Evolutionary conservation across 2,797 vertebrate genomes (phyloP).

Genomic region (Myiotriccus ornatus): DNA sequence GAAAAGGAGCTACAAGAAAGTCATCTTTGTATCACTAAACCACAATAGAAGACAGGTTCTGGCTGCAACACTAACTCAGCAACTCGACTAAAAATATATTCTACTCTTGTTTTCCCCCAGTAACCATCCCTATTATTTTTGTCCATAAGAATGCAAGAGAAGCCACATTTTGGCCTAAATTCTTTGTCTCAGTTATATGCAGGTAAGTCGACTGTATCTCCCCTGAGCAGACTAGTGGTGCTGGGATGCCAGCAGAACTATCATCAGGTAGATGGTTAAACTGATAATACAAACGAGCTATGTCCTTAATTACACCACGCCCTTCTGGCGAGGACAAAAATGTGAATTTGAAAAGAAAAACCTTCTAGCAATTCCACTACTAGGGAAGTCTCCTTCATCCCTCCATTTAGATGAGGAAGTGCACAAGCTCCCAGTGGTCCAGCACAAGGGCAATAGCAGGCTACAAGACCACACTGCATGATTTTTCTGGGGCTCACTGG

Average conservation of each 20-base stretch:
- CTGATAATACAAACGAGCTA: accelerated
- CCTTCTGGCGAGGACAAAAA: background rate
- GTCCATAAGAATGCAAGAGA: background rate
- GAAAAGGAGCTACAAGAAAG: background rate
- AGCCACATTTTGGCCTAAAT: background rate
- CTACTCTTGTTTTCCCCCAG: background rate
- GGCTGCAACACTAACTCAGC: background rate
- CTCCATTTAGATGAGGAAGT: background rate
- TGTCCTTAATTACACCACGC: background rate
- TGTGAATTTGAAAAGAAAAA: background rate
- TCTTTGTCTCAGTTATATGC: background rate
- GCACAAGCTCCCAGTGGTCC: background rate
- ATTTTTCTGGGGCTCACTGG: background rate
- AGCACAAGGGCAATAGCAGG: background rate
- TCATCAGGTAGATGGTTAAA: background rate
- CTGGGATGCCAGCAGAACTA: background rate
- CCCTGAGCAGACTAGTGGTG: background rate
- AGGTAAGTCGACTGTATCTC: background rate
- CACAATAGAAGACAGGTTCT: background rate
- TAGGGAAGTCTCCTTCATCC: background rate
- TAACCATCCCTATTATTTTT: background rate
- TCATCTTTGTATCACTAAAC: background rate
- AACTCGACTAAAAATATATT: background rate
- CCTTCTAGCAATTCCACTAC: background rate
- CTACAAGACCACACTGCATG: background rate